phyloP scores from a whole-genome alignment of 35 echinoderm and acorn worm genomes.

The Acanthaster planci region DNA sequence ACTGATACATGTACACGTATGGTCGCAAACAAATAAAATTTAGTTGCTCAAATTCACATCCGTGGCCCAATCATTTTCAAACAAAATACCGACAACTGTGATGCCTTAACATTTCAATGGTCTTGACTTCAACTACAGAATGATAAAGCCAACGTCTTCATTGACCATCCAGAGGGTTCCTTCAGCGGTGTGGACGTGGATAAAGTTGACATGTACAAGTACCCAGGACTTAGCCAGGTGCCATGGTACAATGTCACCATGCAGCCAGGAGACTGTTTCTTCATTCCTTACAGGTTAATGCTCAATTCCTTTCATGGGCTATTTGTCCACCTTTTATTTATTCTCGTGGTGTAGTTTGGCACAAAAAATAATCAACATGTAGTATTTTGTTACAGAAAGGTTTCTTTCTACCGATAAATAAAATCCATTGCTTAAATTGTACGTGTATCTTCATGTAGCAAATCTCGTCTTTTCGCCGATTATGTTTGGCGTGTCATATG shows the following conservation, averaged over 20 bases:
- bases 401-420: no score
- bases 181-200: constrained; percentile 93
- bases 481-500: background rate
- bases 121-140: constrained; percentile 36
- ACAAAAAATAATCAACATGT: no score
- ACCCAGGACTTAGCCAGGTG: constrained; percentile 75
- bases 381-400: background rate
- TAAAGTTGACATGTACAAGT: constrained; percentile 78
- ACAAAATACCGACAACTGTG: no score
- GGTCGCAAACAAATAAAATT: no score
- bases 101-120: no score
- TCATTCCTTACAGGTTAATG: constrained; percentile 95
- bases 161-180: constrained; percentile 57
- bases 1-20: no score
- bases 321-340: background rate
- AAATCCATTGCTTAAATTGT: no score
- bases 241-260: constrained; percentile 95
- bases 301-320: background rate
- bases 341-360: background rate
- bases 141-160: constrained; percentile 44
- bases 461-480: no score
- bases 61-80: no score
- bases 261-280: constrained; percentile 82
- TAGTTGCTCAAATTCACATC: no score
- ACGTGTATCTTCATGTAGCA: no score